Evolutionary conservation across 2,797 vertebrate genomes (phyloP).

Genomic region (Lemur catta): DNA sequence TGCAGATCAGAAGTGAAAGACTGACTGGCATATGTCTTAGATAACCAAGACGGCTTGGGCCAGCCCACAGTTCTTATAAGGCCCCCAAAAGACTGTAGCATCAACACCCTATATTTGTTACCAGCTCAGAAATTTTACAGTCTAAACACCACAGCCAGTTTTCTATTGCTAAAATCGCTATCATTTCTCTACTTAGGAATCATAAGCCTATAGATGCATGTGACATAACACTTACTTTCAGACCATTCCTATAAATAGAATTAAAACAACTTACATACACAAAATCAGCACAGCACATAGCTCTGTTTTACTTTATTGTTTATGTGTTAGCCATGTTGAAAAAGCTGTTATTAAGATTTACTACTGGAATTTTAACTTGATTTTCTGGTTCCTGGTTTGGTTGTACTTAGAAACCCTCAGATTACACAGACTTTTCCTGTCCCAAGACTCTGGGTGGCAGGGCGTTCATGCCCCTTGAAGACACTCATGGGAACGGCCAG

Average conservation of each 20-base stretch:
- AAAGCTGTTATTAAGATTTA: background rate
- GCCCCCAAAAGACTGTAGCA: background rate
- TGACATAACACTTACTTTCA: background rate
- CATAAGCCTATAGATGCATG: background rate
- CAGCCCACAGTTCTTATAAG: background rate
- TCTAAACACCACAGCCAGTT: background rate
- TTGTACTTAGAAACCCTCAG: conserved; percentile 76
- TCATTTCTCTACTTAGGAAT: background rate
- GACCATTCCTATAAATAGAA: background rate
- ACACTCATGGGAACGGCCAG: background rate
- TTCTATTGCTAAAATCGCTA: background rate
- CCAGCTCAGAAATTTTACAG: background rate
- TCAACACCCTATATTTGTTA: background rate
- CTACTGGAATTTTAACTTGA: conserved; percentile 13
- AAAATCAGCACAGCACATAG: background rate
- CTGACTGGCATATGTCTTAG: background rate
- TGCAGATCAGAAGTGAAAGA: background rate
- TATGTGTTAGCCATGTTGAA: background rate
- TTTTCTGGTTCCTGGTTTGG: conserved; percentile 54
- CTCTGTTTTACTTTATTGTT: background rate
- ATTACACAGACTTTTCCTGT: conserved; percentile 57
- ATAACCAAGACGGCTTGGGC: background rate
- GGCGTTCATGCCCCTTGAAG: conserved; percentile 53
- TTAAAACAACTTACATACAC: background rate
- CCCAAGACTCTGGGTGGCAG: background rate